These are phyloP conservation scores for Xestia rhomboidea DNA, from an alignment of 2,888 invertebrate genomes.

Conservation along the genomic window DNA sequence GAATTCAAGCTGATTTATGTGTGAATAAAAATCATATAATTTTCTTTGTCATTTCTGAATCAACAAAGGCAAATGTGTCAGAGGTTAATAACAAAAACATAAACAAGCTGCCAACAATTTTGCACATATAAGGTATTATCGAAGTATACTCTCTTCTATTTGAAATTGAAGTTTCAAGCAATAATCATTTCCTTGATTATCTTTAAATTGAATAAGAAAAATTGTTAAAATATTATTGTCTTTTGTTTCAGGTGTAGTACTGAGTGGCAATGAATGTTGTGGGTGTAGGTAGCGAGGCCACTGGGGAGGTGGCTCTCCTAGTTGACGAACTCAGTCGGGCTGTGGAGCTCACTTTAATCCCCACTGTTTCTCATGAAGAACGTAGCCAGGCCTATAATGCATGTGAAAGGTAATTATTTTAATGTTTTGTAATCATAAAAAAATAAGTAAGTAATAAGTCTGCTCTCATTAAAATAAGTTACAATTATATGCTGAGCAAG, in stretches of 20 bases:
- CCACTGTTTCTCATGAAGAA: slow-evolving; percentile 93
- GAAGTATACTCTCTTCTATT: background rate
- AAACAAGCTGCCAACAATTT: slow-evolving; percentile 33
- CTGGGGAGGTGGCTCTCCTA: slow-evolving; percentile 92
- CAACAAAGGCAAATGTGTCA: slow-evolving; percentile 53
- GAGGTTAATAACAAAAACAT: slow-evolving; percentile 42
- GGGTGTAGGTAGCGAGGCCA: slow-evolving; percentile 84
- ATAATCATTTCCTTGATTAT: background rate
- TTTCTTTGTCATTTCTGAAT: slow-evolving; percentile 49
- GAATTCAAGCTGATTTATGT: background rate
- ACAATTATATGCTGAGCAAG: background rate
- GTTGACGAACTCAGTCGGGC: slow-evolving; percentile 95
- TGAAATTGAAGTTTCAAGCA: background rate
- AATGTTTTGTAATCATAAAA: background rate
- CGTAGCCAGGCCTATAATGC: slow-evolving; percentile 96
- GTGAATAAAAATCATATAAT: slow-evolving; percentile 4
- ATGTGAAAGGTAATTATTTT: slow-evolving; percentile 91
- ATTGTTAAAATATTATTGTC: background rate
- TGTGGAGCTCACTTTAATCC: slow-evolving; percentile 95
- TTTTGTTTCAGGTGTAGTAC: slow-evolving; percentile 57
- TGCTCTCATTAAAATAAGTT: background rate
- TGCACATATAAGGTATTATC: background rate
- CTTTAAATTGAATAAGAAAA: background rate
- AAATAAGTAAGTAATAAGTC: background rate
- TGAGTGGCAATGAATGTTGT: slow-evolving; percentile 83